Evolutionary conservation across 2,888 invertebrate species (phyloP).

Genomic region (Muschampia plurimacula): DNA sequence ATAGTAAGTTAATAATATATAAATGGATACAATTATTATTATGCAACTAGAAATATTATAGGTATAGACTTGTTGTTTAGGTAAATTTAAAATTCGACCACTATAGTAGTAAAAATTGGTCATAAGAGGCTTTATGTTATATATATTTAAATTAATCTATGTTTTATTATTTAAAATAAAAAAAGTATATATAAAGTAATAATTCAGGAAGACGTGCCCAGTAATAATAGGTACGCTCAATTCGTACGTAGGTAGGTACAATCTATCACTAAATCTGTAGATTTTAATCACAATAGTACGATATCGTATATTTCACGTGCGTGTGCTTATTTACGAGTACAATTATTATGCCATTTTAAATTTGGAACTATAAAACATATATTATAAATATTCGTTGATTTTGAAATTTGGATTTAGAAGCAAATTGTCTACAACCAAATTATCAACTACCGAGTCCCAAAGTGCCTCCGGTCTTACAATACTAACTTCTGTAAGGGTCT

Average conservation of each 20-base stretch:
- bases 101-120: too few species aligned
- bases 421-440: slow-evolving; percentile 68
- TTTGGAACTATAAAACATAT: slow-evolving; percentile 74
- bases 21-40: too few species aligned
- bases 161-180: not conserved
- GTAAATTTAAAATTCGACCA: too few species aligned
- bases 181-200: not conserved
- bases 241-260: slow-evolving; percentile 36
- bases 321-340: slow-evolving; percentile 56
- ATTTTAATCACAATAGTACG: slow-evolving; percentile 49
- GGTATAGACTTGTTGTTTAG: too few species aligned
- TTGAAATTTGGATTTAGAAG: slow-evolving; percentile 75
- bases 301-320: slow-evolving; percentile 55
- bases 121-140: too few species aligned
- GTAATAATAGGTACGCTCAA: slow-evolving; percentile 46
- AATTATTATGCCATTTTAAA: slow-evolving; percentile 48
- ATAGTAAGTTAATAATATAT: too few species aligned
- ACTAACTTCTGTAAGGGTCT: slow-evolving; percentile 44
- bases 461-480: slow-evolving; percentile 49
- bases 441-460: slow-evolving; percentile 56
- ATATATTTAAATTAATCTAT: too few species aligned
- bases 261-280: slow-evolving; percentile 43
- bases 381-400: slow-evolving; percentile 82
- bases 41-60: too few species aligned
- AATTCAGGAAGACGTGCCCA: slow-evolving; percentile 32